Conservation (phyloP, 2,113 vertebrate species). For the Sphyrna mokarran region DNA sequence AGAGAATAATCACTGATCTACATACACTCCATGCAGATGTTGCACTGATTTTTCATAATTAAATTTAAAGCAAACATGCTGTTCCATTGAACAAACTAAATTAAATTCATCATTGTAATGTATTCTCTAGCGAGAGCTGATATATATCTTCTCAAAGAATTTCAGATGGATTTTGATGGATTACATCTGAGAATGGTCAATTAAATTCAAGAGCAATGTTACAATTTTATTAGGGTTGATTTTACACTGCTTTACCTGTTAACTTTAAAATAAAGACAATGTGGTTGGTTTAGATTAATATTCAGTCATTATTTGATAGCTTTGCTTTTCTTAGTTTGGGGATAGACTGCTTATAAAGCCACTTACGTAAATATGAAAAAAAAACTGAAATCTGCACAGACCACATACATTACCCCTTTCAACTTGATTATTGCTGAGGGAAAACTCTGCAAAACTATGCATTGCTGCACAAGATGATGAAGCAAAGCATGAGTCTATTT, state of each 20-base stretch:
- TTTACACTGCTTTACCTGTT: slow-evolving; percentile 45
- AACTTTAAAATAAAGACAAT: neutral
- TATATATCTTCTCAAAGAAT: slow-evolving; percentile 48
- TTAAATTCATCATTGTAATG: slow-evolving; percentile 50
- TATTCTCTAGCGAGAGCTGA: slow-evolving; percentile 50
- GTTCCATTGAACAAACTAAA: slow-evolving; percentile 54
- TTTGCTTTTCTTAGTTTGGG: neutral
- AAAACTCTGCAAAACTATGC: neutral
- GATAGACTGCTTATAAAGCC: neutral
- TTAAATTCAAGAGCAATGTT: slow-evolving; percentile 54
- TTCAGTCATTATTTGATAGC: neutral
- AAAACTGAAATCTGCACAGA: neutral
- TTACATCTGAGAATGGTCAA: slow-evolving; percentile 52
- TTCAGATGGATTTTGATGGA: slow-evolving; percentile 49
- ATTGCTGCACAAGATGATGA: neutral
- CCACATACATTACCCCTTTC: neutral
- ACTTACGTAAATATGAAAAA: neutral
- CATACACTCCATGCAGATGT: slow-evolving; percentile 42
- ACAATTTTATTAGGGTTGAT: slow-evolving; percentile 51
- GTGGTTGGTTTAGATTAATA: neutral
- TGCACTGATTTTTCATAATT: slow-evolving; percentile 50
- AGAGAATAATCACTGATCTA: neutral
- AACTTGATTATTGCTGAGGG: neutral
- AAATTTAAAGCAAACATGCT: slow-evolving; percentile 53
- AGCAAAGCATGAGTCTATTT: neutral